Evolutionary conservation across 2,888 invertebrate species (phyloP).

Genomic region (Plagodis dolabraria): DNA sequence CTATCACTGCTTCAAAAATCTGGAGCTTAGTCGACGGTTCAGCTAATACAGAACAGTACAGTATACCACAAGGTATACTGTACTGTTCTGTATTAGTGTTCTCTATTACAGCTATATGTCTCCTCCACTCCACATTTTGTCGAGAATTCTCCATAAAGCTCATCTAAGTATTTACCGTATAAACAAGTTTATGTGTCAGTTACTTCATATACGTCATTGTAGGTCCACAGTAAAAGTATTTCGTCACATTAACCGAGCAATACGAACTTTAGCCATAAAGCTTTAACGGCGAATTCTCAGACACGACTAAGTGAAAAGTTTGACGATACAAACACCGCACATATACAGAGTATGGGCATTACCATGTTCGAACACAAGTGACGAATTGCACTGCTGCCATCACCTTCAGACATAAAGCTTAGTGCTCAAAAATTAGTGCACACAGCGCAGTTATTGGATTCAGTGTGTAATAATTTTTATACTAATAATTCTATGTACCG

Average conservation of each 20-base stretch:
- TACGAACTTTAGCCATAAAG: slow-evolving; percentile 59
- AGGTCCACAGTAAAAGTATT: slow-evolving; percentile 27
- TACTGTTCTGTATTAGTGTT: too few species aligned
- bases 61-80: too few species aligned
- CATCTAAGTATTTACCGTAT: slow-evolving; percentile 30
- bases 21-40: too few species aligned
- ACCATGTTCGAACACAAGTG: not conserved
- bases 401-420: too few species aligned
- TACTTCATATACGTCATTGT: slow-evolving; percentile 29
- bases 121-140: slow-evolving; percentile 1
- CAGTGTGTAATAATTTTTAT: too few species aligned
- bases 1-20: too few species aligned
- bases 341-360: slow-evolving; percentile 8
- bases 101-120: too few species aligned
- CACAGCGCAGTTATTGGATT: too few species aligned
- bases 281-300: slow-evolving; percentile 63
- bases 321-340: slow-evolving; percentile 41
- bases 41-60: too few species aligned
- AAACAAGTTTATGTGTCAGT: slow-evolving; percentile 32
- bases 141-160: slow-evolving; percentile 13
- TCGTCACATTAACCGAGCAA: slow-evolving; percentile 35
- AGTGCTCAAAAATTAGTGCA: too few species aligned
- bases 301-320: slow-evolving; percentile 77
- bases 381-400: too few species aligned
- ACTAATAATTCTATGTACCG: too few species aligned